Conservation (phyloP, 2,888 invertebrate genomes). For the Trissolcus brochymenae region DNA sequence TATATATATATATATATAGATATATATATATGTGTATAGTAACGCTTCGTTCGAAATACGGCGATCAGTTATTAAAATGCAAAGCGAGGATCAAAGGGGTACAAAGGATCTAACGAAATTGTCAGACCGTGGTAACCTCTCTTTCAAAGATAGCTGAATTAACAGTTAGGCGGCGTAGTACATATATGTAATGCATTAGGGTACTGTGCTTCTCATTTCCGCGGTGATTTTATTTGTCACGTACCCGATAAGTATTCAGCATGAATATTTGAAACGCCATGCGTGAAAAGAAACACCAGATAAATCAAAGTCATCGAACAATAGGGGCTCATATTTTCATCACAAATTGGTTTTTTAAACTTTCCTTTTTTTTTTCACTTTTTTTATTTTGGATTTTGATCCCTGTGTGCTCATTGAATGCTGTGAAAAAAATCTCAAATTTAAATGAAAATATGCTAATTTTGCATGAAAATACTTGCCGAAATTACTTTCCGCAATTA, state of each 20-base stretch:
- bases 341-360: neutral
- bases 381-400: too few relatives aligned
- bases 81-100: slow-evolving; percentile 68
- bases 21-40: slow-evolving; percentile 23
- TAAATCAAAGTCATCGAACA: slow-evolving; percentile 3
- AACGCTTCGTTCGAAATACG: slow-evolving; percentile 48
- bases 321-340: slow-evolving; percentile 20
- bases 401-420: too few relatives aligned
- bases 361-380: too few relatives aligned
- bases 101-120: slow-evolving; percentile 63
- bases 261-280: slow-evolving; percentile 11
- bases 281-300: slow-evolving; percentile 1
- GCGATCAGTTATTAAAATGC: slow-evolving; percentile 68
- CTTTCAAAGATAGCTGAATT: slow-evolving; percentile 48
- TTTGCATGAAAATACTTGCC: too few relatives aligned
- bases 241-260: slow-evolving; percentile 46
- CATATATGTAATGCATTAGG: slow-evolving; percentile 31
- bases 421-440: too few relatives aligned
- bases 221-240: slow-evolving; percentile 47
- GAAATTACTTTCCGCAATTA: too few relatives aligned
- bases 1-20: too few relatives aligned
- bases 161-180: slow-evolving; percentile 32
- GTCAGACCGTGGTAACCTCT: slow-evolving; percentile 47
- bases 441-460: too few relatives aligned
- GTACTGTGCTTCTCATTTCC: slow-evolving; percentile 25